Conservation (phyloP, 2,113 vertebrate genomes). For the Anoura caudifer region DNA sequence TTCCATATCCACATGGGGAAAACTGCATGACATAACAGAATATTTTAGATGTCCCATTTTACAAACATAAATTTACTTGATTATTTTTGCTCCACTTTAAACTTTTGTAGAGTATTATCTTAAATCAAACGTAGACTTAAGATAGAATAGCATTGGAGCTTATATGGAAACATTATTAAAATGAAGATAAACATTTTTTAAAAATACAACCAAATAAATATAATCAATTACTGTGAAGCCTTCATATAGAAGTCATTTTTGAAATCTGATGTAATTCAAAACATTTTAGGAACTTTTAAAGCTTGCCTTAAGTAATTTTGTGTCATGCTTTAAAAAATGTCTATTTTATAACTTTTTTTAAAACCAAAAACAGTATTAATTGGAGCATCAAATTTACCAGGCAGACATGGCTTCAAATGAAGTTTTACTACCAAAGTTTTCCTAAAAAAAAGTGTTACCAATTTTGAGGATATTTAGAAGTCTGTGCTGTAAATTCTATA, state of each 20-base stretch:
- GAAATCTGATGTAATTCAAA: not conserved
- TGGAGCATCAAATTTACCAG: not conserved
- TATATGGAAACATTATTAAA: not conserved
- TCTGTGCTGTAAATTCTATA: conserved; percentile 1
- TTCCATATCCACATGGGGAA: not conserved
- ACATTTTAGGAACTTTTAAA: conserved; percentile 20
- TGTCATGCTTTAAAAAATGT: not conserved
- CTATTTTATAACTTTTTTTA: not conserved
- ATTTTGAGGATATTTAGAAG: conserved; percentile 20
- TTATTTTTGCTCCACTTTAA: conserved; percentile 17
- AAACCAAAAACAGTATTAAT: not conserved
- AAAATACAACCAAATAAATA: not conserved
- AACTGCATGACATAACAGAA: not conserved
- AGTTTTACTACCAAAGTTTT: conserved; percentile 12
- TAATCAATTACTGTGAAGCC: not conserved
- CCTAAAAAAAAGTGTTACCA: not conserved
- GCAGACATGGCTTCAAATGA: not conserved
- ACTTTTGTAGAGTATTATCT: not conserved
- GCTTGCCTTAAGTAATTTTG: not conserved
- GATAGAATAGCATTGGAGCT: not conserved
- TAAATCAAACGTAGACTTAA: conserved; percentile 1
- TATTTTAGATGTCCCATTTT: not conserved
- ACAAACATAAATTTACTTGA: conserved; percentile 42
- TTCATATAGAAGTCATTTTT: conserved; percentile 31
- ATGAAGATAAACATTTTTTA: not conserved